These are phyloP conservation scores for Galleria mellonella DNA, from an alignment of 1,140 invertebrate genomes.

Conservation along the genomic window DNA sequence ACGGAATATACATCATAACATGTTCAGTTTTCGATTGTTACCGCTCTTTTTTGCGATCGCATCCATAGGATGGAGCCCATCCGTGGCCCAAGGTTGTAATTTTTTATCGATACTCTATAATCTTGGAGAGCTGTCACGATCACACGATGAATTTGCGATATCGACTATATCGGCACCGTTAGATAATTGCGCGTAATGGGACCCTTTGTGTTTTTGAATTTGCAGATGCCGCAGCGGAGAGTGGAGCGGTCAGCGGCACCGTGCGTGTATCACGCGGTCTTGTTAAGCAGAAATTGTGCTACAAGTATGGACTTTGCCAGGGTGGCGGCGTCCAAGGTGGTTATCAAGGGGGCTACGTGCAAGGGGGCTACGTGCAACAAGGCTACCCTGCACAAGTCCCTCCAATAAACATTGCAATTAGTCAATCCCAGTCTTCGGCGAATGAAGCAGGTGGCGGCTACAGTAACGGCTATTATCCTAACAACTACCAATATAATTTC, in stretches of 20 bases:
- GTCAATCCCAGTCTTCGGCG: constrained; percentile 55
- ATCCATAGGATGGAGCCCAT: constrained; percentile 16
- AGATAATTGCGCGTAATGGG: constrained; percentile 19
- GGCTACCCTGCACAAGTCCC: constrained; percentile 23
- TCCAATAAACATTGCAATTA: constrained; percentile 58
- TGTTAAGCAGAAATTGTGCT: constrained; percentile 31
- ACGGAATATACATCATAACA: constrained; percentile 26
- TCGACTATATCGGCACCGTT: constrained; percentile 25
- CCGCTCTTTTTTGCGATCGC: constrained; percentile 20
- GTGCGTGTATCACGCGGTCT: constrained; percentile 25
- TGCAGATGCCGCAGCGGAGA: constrained; percentile 15
- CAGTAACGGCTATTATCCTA: constrained; percentile 34
- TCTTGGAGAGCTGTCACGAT: constrained; percentile 12
- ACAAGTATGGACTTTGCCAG: constrained; percentile 38
- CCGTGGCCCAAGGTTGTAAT: constrained; percentile 42
- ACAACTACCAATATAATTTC: constrained; percentile 51
- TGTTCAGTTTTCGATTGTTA: constrained; percentile 27
- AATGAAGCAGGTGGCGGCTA: constrained; percentile 44
- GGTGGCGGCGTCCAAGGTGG: constrained; percentile 19
- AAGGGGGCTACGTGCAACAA: constrained; percentile 26
- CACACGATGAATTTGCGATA: constrained; percentile 13
- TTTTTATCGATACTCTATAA: constrained; percentile 25
- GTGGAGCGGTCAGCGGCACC: constrained; percentile 4
- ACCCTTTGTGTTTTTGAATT: constrained; percentile 16
- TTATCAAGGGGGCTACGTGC: constrained; percentile 14